These are phyloP conservation scores for Nasonovia ribisnigri DNA, from an alignment of 2,888 invertebrate species.

Conservation along the genomic window DNA sequence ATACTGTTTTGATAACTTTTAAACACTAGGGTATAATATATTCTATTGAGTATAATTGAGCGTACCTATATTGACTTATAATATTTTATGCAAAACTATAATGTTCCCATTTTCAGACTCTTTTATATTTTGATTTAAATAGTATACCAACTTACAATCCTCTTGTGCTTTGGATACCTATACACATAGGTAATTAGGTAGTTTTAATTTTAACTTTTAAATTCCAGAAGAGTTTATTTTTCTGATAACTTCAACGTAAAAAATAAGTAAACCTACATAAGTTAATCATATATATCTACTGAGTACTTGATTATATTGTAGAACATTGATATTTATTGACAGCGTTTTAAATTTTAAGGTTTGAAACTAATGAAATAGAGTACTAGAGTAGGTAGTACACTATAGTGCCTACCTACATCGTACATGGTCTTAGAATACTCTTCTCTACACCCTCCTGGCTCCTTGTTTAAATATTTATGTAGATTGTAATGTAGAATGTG, in stretches of 20 bases:
- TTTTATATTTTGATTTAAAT: neutral
- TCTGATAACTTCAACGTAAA: neutral
- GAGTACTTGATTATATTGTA: neutral
- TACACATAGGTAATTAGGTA: neutral
- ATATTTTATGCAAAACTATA: neutral
- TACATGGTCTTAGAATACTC: too few relatives aligned
- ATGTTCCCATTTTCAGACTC: neutral
- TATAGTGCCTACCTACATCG: too few relatives aligned
- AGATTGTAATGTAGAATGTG: neutral
- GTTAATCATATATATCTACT: neutral
- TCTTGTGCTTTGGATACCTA: neutral
- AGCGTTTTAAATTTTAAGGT: neutral
- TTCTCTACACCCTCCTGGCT: neutral
- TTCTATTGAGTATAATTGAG: neutral
- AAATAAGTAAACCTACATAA: neutral
- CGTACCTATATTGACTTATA: neutral
- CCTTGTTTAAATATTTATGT: neutral
- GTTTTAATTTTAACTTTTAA: neutral
- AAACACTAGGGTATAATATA: neutral
- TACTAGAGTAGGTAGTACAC: neutral
- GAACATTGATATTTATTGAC: neutral
- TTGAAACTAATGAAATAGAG: neutral
- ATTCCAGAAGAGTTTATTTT: neutral
- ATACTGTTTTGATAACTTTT: neutral
- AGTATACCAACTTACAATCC: neutral